Evolutionary conservation across 2,888 invertebrate species (phyloP).

Genomic region (Aproaerema taeniolella): DNA sequence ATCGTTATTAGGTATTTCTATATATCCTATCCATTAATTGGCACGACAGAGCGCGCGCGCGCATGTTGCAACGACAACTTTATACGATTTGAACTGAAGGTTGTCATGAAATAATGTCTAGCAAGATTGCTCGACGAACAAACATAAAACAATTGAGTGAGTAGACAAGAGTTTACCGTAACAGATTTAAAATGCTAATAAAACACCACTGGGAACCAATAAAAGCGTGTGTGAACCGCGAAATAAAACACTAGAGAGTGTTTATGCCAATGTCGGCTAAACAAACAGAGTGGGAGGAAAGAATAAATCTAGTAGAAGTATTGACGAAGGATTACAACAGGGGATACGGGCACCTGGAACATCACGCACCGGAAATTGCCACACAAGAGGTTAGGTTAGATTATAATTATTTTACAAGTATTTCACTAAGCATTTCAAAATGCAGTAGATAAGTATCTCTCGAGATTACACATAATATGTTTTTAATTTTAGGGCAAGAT

Average conservation of each 20-base stretch:
- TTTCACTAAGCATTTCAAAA: too few species aligned
- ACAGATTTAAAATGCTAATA: slow-evolving; percentile 15
- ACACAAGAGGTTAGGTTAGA: too few species aligned
- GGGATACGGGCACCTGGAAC: slow-evolving; percentile 20
- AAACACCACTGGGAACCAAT: slow-evolving; percentile 17
- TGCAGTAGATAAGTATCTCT: too few species aligned
- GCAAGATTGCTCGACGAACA: too few species aligned
- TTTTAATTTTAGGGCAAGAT: too few species aligned
- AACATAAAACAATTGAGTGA: neutral
- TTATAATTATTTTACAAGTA: too few species aligned
- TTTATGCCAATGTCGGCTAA: slow-evolving; percentile 20
- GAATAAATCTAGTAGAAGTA: slow-evolving; percentile 23
- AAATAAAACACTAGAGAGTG: slow-evolving; percentile 18
- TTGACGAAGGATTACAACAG: slow-evolving; percentile 16
- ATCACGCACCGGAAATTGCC: neutral
- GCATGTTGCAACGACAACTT: neutral
- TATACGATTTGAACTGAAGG: neutral
- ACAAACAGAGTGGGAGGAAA: slow-evolving; percentile 19
- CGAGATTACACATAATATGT: too few species aligned
- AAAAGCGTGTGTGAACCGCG: slow-evolving; percentile 17
- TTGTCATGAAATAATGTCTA: neutral
- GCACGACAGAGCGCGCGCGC: too few species aligned
- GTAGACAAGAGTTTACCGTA: neutral
- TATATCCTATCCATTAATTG: too few species aligned
- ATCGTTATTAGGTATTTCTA: too few species aligned